Conservation (phyloP, 2,797 vertebrate species). For the Poliocrania exsul region DNA sequence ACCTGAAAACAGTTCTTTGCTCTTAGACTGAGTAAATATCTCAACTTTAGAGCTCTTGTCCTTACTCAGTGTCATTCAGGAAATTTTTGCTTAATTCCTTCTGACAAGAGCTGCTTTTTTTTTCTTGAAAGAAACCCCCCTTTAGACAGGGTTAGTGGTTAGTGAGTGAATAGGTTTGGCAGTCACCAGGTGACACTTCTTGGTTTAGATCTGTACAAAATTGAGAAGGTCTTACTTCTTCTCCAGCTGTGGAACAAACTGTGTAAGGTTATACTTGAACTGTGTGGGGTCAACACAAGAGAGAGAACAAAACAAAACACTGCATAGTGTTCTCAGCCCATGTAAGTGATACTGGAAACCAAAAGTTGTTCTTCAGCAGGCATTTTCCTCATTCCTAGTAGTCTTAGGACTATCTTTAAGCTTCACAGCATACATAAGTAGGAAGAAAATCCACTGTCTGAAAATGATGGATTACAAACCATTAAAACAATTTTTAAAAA, state of each 20-base stretch:
- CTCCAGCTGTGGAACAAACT: not conserved
- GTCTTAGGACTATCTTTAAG: not conserved
- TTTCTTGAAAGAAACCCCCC: not conserved
- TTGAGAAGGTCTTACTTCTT: not conserved
- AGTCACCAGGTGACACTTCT: not conserved
- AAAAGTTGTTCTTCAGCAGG: not conserved
- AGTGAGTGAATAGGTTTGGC: not conserved
- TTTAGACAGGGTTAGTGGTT: not conserved
- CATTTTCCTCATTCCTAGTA: not conserved
- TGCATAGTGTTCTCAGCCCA: not conserved
- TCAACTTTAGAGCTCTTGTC: not conserved
- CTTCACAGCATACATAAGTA: not conserved
- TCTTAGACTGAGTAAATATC: not conserved
- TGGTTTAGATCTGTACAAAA: not conserved
- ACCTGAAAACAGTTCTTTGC: not conserved
- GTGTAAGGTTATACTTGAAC: not conserved
- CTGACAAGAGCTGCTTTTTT: not conserved
- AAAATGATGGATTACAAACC: not conserved
- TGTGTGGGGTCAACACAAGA: not conserved
- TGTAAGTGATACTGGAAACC: not conserved
- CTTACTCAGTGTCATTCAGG: not conserved
- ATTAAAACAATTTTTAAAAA: not conserved
- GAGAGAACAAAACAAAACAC: not conserved
- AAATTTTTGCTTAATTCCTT: not conserved
- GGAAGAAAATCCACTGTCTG: not conserved